phyloP scores from a whole-genome alignment of 1,140 invertebrate species.

The Meloidogyne exigua region DNA sequence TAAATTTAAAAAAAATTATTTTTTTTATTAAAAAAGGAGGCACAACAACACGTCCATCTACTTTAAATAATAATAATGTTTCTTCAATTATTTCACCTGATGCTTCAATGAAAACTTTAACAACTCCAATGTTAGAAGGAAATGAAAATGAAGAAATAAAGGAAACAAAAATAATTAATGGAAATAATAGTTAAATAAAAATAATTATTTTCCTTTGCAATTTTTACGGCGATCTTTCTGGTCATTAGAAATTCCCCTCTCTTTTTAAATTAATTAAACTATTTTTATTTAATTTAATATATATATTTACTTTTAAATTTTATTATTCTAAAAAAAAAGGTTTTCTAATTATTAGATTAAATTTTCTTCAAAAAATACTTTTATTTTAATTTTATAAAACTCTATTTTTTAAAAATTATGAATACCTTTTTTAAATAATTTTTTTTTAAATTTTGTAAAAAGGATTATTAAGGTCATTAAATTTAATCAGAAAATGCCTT shows the following conservation, averaged over 20 bases:
- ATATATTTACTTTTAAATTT: no score
- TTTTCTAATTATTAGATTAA: no score
- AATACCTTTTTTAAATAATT: no score
- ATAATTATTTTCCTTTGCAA: neutral
- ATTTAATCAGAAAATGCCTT: no score
- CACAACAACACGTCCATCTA: neutral
- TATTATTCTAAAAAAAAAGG: no score
- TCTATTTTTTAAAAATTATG: no score
- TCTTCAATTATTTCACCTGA: neutral
- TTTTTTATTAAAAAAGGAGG: no score
- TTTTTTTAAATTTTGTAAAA: no score
- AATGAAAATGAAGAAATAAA: neutral
- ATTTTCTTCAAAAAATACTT: no score
- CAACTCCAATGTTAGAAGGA: constrained; percentile 4
- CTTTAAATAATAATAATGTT: neutral
- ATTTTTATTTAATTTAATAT: neutral
- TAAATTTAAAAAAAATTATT: no score
- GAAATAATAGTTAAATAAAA: constrained; percentile 1
- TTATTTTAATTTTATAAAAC: no score
- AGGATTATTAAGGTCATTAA: no score
- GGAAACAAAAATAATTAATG: neutral
- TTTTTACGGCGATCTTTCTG: neutral
- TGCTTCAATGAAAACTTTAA: constrained; percentile 1
- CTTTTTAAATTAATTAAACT: neutral
- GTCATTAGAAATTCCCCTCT: neutral